Base-by-base conservation (phyloP, 2,888 invertebrate species). In the Ectropis crepuscularia region DNA sequence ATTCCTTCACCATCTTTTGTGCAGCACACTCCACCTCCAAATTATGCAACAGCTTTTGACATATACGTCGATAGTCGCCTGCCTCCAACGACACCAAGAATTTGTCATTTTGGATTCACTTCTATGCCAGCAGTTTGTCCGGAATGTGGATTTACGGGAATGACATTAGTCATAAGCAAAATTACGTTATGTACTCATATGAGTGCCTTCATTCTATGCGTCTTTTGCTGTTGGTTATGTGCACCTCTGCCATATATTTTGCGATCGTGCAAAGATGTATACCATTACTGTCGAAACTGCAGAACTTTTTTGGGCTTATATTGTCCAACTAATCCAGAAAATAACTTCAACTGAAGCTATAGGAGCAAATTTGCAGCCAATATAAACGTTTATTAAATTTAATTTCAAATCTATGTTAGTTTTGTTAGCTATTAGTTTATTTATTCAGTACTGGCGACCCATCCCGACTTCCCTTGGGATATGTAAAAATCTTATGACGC, bases 151-250 rank as follows among this genome's bases (percentile, higher is more conserved):
- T 87, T 75, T 55, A 76, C 86, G 6, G 92, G 92, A 0, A 81
- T 90, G 81, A 89, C 87, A 5, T 57, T 85, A 11, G 78, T 85
- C 2, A 81, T 74, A 5, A 82, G 79, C 63, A 89, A 85, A 82
- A 76, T 89, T 49, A 91, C 90, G 0, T 46, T 90, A 9, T 90
- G 91, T 65, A 92, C 92, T 0, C 92, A 92, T 74, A 74, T 90
- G 63, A 89, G 89, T 73, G 91, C 92, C 0, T 73, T 85, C 55
- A 58, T 86, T 6, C 73, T 92, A 43, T 92, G 90, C 65, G 36
- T 92, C n/a, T 80, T 92, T 48, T 91, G 88, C 61, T 92, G 92
- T 70, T 92, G 92, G 92, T 65, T 90, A 57, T 92, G 92, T 75
- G 89, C 82, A 0, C 92, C 92, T 0, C 72, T 92, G 53, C 92